Conservation (phyloP, 2,888 invertebrate species). For the Drosophila limbata region DNA sequence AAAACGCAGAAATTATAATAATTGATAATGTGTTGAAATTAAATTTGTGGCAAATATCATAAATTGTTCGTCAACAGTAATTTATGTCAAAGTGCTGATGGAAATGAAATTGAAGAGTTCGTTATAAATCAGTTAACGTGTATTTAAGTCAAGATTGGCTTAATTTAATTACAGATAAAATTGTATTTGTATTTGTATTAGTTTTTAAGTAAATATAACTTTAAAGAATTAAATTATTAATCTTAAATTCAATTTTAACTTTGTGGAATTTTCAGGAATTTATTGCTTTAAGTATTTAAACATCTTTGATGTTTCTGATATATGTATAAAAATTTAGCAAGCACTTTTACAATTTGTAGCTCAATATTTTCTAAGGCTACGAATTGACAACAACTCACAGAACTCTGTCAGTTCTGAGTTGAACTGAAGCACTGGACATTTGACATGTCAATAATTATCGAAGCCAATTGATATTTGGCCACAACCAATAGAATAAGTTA, state of each 20-base stretch:
- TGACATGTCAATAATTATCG: constrained; percentile 41
- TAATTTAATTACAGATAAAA: not conserved
- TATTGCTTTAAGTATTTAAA: not conserved
- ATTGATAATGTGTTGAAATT: constrained; percentile 11
- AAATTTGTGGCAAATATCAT: constrained; percentile 11
- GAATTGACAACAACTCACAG: constrained; percentile 33
- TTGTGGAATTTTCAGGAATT: not conserved
- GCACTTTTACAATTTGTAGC: not conserved
- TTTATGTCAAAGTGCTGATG: not conserved
- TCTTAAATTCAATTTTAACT: no score
- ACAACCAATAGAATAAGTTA: not conserved
- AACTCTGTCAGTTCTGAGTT: constrained; percentile 13
- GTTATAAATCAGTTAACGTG: not conserved
- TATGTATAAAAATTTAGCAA: not conserved
- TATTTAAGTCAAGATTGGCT: not conserved
- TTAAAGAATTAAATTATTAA: no score
- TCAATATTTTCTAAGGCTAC: constrained; percentile 20
- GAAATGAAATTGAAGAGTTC: not conserved
- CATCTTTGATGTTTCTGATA: not conserved
- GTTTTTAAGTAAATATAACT: no score
- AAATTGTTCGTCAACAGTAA: constrained; percentile 3
- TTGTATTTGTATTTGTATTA: not conserved
- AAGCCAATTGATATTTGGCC: constrained; percentile 9
- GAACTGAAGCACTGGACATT: constrained; percentile 73
- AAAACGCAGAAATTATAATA: constrained; percentile 5